phyloP scores from a whole-genome alignment of 2,113 vertebrate species.

The Poicephalus meyeri region DNA sequence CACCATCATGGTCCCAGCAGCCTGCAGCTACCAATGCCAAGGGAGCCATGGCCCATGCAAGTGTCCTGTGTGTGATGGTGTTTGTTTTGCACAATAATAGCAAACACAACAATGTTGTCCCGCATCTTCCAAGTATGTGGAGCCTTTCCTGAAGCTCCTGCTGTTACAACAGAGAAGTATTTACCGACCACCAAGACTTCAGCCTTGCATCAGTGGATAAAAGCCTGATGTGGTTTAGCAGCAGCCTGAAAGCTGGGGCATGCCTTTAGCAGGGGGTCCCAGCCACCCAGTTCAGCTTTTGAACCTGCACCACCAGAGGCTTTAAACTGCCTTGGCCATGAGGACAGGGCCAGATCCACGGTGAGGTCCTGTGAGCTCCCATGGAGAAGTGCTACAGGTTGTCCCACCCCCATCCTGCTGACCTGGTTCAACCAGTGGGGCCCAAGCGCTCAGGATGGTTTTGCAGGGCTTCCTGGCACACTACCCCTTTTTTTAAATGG shows the following conservation, averaged over 20 bases:
- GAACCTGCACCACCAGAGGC: neutral
- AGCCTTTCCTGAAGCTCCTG: neutral
- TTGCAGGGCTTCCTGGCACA: neutral
- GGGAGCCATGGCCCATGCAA: accelerated
- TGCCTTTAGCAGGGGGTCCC: neutral
- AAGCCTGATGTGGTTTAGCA: neutral
- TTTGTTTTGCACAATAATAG: neutral
- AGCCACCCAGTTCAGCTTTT: neutral
- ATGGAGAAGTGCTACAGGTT: accelerated
- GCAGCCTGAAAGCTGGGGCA: neutral
- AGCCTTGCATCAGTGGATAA: neutral
- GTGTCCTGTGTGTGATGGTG: neutral
- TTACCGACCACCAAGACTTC: neutral
- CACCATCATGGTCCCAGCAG: neutral
- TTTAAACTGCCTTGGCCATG: neutral
- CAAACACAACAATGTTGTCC: neutral
- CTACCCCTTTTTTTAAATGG: neutral
- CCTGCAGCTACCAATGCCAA: neutral
- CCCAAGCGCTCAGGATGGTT: neutral
- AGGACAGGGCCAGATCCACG: neutral
- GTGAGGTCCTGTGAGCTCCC: neutral
- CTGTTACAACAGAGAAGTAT: neutral
- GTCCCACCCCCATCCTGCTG: neutral
- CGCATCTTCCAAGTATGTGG: accelerated
- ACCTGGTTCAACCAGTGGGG: neutral